A percentile compares a stretch with the other conserved stretches of the same genome.
phyloP scores from a whole-genome alignment of 2,888 invertebrate species.

The Diogma glabrata region DNA sequence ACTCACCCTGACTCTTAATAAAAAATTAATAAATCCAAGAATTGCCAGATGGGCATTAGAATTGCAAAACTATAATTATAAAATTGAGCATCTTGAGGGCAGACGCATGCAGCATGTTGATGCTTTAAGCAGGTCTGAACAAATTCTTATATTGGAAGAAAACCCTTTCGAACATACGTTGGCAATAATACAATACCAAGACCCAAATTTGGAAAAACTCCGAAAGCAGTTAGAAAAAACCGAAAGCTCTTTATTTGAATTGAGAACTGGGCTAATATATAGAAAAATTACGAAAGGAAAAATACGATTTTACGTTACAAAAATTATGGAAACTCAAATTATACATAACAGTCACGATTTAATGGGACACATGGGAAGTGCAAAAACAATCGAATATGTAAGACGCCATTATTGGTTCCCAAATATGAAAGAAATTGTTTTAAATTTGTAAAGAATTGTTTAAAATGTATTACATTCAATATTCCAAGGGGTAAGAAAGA shows the following conservation, averaged over 20 bases:
- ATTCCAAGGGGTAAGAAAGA: slow-evolving; percentile 7
- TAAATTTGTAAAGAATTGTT: slow-evolving; percentile 13
- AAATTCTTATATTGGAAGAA: slow-evolving; percentile 13
- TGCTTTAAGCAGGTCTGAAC: slow-evolving; percentile 11
- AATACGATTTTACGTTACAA: slow-evolving; percentile 14
- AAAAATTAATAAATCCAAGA: slow-evolving; percentile 5
- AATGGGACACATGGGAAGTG: slow-evolving; percentile 13
- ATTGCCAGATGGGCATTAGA: no score
- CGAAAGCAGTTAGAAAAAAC: slow-evolving; percentile 9
- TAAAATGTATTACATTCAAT: slow-evolving; percentile 15
- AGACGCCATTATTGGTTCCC: slow-evolving; percentile 19
- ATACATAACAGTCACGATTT: slow-evolving; percentile 13
- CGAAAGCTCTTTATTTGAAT: no score
- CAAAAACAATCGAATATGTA: slow-evolving; percentile 12
- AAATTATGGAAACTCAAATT: slow-evolving; percentile 13
- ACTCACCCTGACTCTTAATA: no score
- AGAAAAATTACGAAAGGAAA: no score
- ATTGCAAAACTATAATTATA: no score
- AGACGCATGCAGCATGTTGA: slow-evolving; percentile 14
- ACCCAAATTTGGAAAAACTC: slow-evolving; percentile 5
- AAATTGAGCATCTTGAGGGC: slow-evolving; percentile 12
- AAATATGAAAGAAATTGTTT: slow-evolving; percentile 11
- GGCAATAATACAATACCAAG: slow-evolving; percentile 12
- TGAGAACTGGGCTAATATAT: no score
- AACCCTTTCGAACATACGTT: slow-evolving; percentile 16